A percentile compares a stretch with the other conserved stretches of the same genome.
These are phyloP conservation scores for Callipepla squamata DNA, from an alignment of 2,113 vertebrate genomes.

Conservation along the genomic window DNA sequence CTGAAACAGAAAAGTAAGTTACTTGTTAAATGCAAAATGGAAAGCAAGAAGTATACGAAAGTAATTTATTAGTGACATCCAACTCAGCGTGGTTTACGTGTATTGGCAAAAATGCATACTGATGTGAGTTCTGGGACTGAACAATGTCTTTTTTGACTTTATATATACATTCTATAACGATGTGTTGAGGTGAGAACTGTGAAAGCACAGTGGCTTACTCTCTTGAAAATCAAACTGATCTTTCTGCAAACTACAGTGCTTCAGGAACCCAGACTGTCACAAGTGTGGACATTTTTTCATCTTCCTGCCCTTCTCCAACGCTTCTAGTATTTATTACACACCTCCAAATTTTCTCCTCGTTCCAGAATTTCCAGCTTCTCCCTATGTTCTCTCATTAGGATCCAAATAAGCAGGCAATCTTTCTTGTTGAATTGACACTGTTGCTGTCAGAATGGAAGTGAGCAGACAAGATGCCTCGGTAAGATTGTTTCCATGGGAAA, in stretches of 20 bases:
- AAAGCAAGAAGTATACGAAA: neutral
- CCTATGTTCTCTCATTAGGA: neutral
- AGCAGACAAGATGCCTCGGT: neutral
- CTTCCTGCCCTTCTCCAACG: neutral
- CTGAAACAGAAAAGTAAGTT: fast-evolving
- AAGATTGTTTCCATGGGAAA: neutral
- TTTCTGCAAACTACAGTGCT: neutral
- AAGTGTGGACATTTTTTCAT: neutral
- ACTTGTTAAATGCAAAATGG: neutral
- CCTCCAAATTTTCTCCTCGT: neutral
- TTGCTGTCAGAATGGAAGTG: neutral
- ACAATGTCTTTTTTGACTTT: neutral
- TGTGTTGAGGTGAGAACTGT: neutral
- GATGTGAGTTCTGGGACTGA: neutral
- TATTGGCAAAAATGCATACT: neutral
- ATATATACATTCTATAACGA: neutral
- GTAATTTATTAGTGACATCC: neutral
- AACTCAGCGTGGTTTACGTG: neutral
- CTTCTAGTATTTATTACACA: neutral
- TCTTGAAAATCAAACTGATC: neutral
- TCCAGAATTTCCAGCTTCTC: neutral
- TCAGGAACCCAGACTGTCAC: neutral
- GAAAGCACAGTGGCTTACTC: neutral
- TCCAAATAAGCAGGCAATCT: neutral
- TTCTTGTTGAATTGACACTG: neutral